phyloP scores from a whole-genome alignment of 2,888 invertebrate species.

The Eustalomyia histrio region DNA sequence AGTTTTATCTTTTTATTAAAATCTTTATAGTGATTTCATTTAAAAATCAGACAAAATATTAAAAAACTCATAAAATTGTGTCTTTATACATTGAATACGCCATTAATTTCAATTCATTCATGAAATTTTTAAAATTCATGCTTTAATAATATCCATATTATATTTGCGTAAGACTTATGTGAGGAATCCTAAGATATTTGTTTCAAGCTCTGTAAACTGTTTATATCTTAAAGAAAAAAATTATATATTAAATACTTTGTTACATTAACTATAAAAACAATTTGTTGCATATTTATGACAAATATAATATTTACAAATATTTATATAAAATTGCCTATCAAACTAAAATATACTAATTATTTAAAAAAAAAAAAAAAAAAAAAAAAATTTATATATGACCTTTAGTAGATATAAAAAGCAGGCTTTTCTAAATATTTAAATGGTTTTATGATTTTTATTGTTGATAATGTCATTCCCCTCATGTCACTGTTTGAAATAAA shows the following conservation, averaged over 20 bases:
- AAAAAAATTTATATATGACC: background rate
- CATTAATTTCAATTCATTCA: background rate
- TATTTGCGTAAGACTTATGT: background rate
- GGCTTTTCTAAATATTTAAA: background rate
- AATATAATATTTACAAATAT: constrained; percentile 17
- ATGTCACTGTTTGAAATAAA: background rate
- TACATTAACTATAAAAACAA: background rate
- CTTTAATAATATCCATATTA: background rate
- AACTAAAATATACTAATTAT: background rate
- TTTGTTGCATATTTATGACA: background rate
- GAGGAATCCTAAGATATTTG: background rate
- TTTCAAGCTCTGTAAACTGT: no score
- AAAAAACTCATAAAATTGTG: background rate
- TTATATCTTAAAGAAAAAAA: no score
- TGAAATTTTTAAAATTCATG: background rate
- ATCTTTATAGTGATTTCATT: background rate
- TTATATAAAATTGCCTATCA: constrained; percentile 9
- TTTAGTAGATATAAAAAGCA: background rate
- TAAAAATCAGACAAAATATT: background rate
- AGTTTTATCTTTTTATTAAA: background rate
- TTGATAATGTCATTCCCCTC: background rate
- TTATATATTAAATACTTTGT: no score
- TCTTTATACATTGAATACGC: background rate
- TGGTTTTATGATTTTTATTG: background rate
- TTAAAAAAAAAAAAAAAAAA: background rate